Evolutionary conservation across 2,888 invertebrate species (phyloP).

Genomic region (Gryllus longicercus): DNA sequence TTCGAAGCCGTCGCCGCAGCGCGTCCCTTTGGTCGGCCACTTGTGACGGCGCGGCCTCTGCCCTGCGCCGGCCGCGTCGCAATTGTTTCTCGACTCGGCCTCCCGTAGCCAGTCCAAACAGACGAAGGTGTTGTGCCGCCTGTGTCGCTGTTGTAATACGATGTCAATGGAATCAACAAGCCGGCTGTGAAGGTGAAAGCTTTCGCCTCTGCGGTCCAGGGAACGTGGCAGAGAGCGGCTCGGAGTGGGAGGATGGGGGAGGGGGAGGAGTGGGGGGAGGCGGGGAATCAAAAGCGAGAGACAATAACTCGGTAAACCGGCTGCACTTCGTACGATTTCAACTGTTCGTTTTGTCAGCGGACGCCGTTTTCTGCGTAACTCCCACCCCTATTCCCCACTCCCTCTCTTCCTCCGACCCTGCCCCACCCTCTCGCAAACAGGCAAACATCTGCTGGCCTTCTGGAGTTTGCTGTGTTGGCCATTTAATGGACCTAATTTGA

Average conservation of each 20-base stretch:
- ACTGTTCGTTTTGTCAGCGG: not conserved
- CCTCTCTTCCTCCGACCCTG: not conserved
- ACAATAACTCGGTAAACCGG: constrained; percentile 17
- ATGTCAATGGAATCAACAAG: constrained; percentile 17
- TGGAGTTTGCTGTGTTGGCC: constrained; percentile 17
- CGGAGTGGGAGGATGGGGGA: not conserved
- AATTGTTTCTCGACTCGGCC: not conserved
- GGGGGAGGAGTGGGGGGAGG: not conserved
- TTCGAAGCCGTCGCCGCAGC: not conserved
- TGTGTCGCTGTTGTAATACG: not conserved
- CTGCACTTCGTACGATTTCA: not conserved
- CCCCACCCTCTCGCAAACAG: not conserved
- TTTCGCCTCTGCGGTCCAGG: not conserved
- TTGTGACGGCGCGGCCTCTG: not conserved
- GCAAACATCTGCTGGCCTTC: constrained; percentile 17
- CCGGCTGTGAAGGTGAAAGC: not conserved
- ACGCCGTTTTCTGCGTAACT: not conserved
- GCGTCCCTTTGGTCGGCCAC: not conserved
- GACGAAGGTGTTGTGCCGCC: constrained; percentile 2
- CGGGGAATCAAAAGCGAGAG: constrained; percentile 17
- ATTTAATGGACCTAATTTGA: not conserved
- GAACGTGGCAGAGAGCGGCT: not conserved
- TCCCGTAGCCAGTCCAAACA: not conserved
- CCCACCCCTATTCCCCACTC: not conserved
- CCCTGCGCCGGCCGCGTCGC: not conserved